Evolutionary conservation across 2,113 vertebrate genomes (phyloP), one percentile per base, ranked within the genome.

Genomic region (Dromiciops gliroides): DNA sequence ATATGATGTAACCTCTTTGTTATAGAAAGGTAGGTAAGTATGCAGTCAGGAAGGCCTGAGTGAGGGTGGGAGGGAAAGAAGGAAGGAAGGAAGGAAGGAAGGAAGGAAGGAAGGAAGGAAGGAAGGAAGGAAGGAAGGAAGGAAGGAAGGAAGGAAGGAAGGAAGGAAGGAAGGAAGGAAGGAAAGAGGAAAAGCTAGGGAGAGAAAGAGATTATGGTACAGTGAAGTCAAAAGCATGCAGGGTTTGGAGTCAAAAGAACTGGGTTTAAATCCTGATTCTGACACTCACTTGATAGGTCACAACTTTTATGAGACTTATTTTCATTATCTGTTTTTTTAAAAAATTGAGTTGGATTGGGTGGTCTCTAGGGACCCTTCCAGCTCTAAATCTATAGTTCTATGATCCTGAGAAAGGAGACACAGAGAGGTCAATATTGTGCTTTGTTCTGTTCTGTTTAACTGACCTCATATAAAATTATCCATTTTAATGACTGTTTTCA

Each of bases 401-500:
- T 94, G 56, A n/a, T 52, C 56, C 60, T 50, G 9, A 3, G 91
- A 19, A 91, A 7, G 48, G 22, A 90, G 91, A 91, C 49, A 51
- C 14, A 51, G 25, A 91, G 92, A 92, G 50, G 75, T 48, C 37
- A 22, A 93, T 75, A 50, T 48, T 47, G 50, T 88, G 91, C 50
- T 19, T 90, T 44, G 47, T n/a, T 92, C 16, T 94, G 31, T 67
- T 60, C 89, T 50, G 91, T 93, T 47, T 89, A 19, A 37, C 14
- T 4, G 49, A 91, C 56, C 28, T 56, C 92, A 51, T 23, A 88
- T 52, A 93, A 94, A 90, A 94, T 92, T 53, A 89, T 49, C 94
- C 92, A 75, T 48, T 97, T 67, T 97, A 98, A 98, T 97, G 97
- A 97, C 0, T 0, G 94, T 95, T 97, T 97, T 0, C 11, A 97